Conservation (phyloP, 2,888 invertebrate genomes). For the Brachylomia viminalis region DNA sequence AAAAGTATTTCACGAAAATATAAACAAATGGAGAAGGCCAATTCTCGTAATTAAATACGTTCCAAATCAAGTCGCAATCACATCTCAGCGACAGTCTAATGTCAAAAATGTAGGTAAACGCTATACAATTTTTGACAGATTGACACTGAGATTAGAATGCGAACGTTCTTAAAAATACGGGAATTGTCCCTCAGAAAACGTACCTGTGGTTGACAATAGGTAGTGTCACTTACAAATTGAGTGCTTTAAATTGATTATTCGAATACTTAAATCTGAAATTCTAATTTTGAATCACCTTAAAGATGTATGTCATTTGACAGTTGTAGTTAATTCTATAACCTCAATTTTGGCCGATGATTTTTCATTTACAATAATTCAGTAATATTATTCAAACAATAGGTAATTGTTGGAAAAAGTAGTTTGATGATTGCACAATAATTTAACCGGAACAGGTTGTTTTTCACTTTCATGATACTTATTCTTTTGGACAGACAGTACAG, state of each 20-base stretch:
- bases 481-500: neutral
- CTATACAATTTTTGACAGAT: too few species aligned
- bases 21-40: neutral
- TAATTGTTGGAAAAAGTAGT: neutral
- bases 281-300: neutral
- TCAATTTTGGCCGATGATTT: neutral
- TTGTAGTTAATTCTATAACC: neutral
- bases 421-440: too few species aligned
- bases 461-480: neutral
- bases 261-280: neutral
- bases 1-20: neutral
- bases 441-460: neutral
- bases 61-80: too few species aligned
- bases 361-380: neutral
- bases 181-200: neutral
- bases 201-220: neutral
- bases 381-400: neutral
- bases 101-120: too few species aligned
- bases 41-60: too few species aligned
- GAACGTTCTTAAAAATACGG: too few species aligned
- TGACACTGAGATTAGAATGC: too few species aligned
- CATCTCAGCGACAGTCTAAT: too few species aligned
- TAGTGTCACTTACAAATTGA: neutral
- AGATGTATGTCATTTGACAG: neutral
- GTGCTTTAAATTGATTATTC: neutral